These are phyloP conservation scores for Mohoua ochrocephala DNA, from an alignment of 2,113 vertebrate genomes.

Conservation along the genomic window DNA sequence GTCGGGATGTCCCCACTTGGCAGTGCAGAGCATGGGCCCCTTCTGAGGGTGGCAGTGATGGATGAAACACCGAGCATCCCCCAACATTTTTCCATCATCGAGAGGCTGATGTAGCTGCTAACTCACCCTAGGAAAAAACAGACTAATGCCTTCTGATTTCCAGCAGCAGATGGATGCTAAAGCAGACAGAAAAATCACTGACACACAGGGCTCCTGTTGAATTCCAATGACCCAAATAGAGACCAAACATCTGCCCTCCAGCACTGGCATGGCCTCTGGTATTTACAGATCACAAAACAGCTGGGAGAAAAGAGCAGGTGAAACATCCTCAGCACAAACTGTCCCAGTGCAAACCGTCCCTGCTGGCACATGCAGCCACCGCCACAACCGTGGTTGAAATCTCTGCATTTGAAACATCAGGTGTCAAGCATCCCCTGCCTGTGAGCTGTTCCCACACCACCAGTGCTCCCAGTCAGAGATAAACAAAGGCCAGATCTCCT, in stretches of 20 bases:
- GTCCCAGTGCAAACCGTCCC: fast-evolving
- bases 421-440: neutral
- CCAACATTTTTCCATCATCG: fast-evolving
- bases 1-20: fast-evolving
- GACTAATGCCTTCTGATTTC: neutral
- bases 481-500: neutral
- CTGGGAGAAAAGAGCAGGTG: neutral
- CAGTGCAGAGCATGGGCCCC: fast-evolving
- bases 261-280: fast-evolving
- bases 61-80: neutral
- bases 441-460: neutral
- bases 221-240: fast-evolving
- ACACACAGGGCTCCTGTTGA: neutral
- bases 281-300: neutral
- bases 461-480: neutral
- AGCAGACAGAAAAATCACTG: neutral
- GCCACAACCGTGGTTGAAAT: fast-evolving
- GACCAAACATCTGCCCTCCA: neutral
- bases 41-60: fast-evolving
- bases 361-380: neutral
- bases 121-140: neutral
- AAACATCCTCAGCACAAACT: neutral
- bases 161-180: neutral
- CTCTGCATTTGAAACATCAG: fast-evolving
- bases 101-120: neutral